Evolutionary conservation across 2,888 invertebrate genomes (phyloP).

Genomic region (Lithophane semibrunnea): DNA sequence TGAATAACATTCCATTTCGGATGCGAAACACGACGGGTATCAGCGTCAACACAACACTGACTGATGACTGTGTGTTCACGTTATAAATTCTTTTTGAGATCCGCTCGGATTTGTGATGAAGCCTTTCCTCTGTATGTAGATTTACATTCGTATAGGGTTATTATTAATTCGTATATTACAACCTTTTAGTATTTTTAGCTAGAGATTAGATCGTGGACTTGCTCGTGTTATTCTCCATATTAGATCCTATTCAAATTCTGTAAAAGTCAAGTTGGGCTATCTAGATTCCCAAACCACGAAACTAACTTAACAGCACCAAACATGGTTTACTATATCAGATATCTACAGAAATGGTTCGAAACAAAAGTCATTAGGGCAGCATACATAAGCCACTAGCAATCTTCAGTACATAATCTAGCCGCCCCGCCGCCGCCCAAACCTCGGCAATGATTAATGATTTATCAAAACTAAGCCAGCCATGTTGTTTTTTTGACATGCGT

Average conservation of each 20-base stretch:
- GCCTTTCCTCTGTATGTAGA: conserved; percentile 64
- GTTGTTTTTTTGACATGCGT: conserved; percentile 69
- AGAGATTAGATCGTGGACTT: background rate
- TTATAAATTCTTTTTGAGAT: conserved; percentile 85
- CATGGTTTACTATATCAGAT: conserved; percentile 32
- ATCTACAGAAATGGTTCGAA: conserved; percentile 53
- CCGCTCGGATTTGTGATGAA: conserved; percentile 78
- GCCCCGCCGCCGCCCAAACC: conserved; percentile 83
- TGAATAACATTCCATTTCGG: conserved; percentile 90
- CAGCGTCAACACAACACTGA: conserved; percentile 89
- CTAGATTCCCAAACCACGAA: conserved; percentile 15
- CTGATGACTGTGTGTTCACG: conserved; percentile 84
- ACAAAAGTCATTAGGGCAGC: conserved; percentile 77
- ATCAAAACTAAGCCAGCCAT: conserved; percentile 83
- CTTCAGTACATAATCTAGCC: conserved; percentile 73
- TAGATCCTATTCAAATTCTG: background rate
- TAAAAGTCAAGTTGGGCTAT: background rate
- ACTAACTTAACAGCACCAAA: conserved; percentile 8
- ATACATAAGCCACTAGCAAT: conserved; percentile 67
- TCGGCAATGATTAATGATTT: conserved; percentile 85
- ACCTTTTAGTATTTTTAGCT: conserved; percentile 38
- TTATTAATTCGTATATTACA: conserved; percentile 52
- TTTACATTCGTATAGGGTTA: conserved; percentile 43
- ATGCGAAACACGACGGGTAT: conserved; percentile 88
- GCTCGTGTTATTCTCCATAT: background rate